Conservation (phyloP, 1,140 invertebrate species). For the Plectus sambesii region DNA sequence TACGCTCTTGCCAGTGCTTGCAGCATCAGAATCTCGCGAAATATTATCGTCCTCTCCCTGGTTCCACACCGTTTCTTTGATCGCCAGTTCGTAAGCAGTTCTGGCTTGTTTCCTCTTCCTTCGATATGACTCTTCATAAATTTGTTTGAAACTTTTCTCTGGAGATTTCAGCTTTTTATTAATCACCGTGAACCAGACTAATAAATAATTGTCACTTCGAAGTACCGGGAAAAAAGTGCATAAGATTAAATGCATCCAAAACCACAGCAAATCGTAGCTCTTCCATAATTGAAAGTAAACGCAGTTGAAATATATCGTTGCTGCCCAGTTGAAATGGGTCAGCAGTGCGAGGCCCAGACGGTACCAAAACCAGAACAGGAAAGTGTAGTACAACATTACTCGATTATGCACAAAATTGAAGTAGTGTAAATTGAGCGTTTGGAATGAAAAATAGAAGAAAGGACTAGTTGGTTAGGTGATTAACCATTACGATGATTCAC, state of each 20-base stretch:
- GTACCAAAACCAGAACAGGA: slow-evolving; percentile 28
- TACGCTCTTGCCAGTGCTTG: too few relatives aligned
- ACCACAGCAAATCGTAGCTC: slow-evolving; percentile 27
- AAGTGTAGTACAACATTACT: slow-evolving; percentile 21
- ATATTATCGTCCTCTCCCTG: too few relatives aligned
- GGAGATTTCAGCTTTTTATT: slow-evolving; percentile 16
- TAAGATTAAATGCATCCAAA: slow-evolving; percentile 26
- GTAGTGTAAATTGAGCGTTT: not conserved
- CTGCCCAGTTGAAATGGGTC: slow-evolving; percentile 28
- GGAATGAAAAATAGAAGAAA: not conserved
- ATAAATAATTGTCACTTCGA: slow-evolving; percentile 24
- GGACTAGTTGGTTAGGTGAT: not conserved
- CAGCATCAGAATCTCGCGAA: too few relatives aligned
- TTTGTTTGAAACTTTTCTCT: too few relatives aligned
- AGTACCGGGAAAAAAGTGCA: slow-evolving; percentile 24
- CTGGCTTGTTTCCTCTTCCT: too few relatives aligned
- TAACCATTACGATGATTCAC: too few relatives aligned
- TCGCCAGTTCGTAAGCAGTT: too few relatives aligned
- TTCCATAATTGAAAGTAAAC: slow-evolving; percentile 28
- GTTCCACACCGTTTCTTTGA: too few relatives aligned
- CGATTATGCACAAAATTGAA: not conserved
- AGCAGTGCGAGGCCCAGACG: slow-evolving; percentile 19
- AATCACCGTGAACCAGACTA: slow-evolving; percentile 17
- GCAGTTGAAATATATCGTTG: slow-evolving; percentile 26
- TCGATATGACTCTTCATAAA: too few relatives aligned